phyloP scores from a whole-genome alignment of 2,888 invertebrate genomes.

The Andricus quercusramuli region DNA sequence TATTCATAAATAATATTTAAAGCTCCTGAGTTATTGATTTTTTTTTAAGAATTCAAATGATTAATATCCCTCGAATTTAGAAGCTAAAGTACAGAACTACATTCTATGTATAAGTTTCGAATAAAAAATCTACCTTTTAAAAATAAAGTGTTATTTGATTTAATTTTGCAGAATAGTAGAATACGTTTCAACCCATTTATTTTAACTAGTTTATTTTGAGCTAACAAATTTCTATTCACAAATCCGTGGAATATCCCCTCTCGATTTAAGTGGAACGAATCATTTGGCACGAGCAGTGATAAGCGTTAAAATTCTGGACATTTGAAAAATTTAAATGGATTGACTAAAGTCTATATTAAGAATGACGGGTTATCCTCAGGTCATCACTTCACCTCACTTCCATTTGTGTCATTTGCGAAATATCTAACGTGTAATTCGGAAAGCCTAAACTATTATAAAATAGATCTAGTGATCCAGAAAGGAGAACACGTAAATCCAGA shows the following conservation, averaged over 20 bases:
- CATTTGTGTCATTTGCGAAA: slow-evolving; percentile 11
- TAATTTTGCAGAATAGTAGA: not conserved
- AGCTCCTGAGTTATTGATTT: too few species aligned
- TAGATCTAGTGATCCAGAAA: slow-evolving; percentile 17
- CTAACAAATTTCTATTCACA: slow-evolving; percentile 1
- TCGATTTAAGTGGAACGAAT: slow-evolving; percentile 26
- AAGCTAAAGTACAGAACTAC: too few species aligned
- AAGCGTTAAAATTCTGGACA: not conserved
- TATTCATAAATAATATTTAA: too few species aligned
- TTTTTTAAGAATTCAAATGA: too few species aligned
- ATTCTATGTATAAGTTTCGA: too few species aligned
- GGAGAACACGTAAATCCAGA: slow-evolving; percentile 14
- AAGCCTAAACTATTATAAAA: slow-evolving; percentile 26
- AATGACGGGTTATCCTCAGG: slow-evolving; percentile 16
- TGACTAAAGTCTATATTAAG: slow-evolving; percentile 24
- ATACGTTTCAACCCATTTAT: not conserved
- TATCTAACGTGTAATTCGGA: not conserved
- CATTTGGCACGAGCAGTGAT: slow-evolving; percentile 4
- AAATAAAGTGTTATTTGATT: not conserved
- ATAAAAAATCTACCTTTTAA: too few species aligned
- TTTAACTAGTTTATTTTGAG: not conserved
- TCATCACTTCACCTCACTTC: slow-evolving; percentile 13
- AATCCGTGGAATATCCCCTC: not conserved
- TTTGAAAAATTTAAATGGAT: slow-evolving; percentile 6
- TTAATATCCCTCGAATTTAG: too few species aligned